Evolutionary conservation across 2,888 invertebrate genomes (phyloP).

Genomic region (Cecidostiba fungosa): DNA sequence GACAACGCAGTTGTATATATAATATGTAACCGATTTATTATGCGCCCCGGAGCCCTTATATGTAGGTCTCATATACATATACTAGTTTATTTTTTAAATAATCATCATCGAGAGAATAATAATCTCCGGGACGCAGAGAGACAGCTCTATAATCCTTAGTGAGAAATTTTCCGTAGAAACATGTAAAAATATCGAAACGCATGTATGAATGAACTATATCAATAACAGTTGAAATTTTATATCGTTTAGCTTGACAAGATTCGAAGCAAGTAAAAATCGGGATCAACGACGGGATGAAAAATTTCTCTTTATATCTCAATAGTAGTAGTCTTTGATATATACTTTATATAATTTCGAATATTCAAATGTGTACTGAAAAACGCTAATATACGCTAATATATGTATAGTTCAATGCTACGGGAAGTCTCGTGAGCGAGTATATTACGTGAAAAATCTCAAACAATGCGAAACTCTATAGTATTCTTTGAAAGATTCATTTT

Average conservation of each 20-base stretch:
- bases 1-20: slow-evolving; percentile 63
- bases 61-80: slow-evolving; percentile 12
- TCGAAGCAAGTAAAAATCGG: slow-evolving; percentile 54
- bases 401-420: slow-evolving; percentile 42
- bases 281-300: slow-evolving; percentile 49
- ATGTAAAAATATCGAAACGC: slow-evolving; percentile 65
- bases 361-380: slow-evolving; percentile 54
- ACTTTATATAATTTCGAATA: slow-evolving; percentile 39
- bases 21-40: background rate
- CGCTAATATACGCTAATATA: slow-evolving; percentile 47
- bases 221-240: slow-evolving; percentile 56
- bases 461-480: slow-evolving; percentile 47
- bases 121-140: slow-evolving; percentile 54
- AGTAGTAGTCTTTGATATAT: background rate
- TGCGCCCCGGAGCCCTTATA: slow-evolving; percentile 2
- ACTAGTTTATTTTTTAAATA: background rate
- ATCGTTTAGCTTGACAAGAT: slow-evolving; percentile 28
- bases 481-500: slow-evolving; percentile 34
- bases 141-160: slow-evolving; percentile 57
- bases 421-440: slow-evolving; percentile 50
- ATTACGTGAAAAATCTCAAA: slow-evolving; percentile 43
- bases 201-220: slow-evolving; percentile 57
- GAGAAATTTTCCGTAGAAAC: slow-evolving; percentile 65
- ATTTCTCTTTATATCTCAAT: slow-evolving; percentile 16
- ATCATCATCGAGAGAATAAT: background rate